Evolutionary conservation across 2,888 invertebrate genomes (phyloP), one percentile per base, ranked within the genome.

Genomic region (Galerucella calmariensis): DNA sequence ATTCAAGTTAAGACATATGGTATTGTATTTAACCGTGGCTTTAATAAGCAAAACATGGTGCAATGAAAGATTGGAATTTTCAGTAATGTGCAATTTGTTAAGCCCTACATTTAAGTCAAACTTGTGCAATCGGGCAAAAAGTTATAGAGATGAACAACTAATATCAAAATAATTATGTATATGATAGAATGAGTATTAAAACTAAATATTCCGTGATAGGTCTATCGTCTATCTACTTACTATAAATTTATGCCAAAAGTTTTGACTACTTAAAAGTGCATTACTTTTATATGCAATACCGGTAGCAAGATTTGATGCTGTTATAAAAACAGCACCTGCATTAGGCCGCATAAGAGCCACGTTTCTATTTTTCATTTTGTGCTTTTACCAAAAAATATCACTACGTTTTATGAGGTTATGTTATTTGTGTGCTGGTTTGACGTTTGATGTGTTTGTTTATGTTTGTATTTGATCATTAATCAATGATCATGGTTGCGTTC

Each of bases 231-330:
- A 8, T 35, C 5, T 51, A 79, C 79, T 80, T 78, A 84, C 84
- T 20, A 80, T 77, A 79, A 84, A 83, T 77, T 82, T 84, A 73
- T 84, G 84, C 84, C 84, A 84, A 70, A 67, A 80, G 67, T 76
- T 81, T 16, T 79, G 69, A 74, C 82, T 82, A 20, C 76, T 63
- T 14, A 84, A 59, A 59, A 81, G 58, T 14, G 75, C 59, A 67
- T 76, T 79, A 63, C 81, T 81, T 74, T 82, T 81, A 68, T 77
- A 79, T 59, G 82, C 68, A 41, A 81, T 78, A 51, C 81, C 82
- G 59, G 77, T 80, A 1, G 76, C 73, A 6, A 81, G 72, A 75
- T 76, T 79, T 14, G 69, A 16, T 58, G 78, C 77, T 41, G 77
- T 80, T 56, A 81, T 51, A 9, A 74, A n/a, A 9, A 81, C 74